These are phyloP conservation scores for Copidosoma aretas DNA, from an alignment of 2,888 invertebrate species.

Conservation along the genomic window DNA sequence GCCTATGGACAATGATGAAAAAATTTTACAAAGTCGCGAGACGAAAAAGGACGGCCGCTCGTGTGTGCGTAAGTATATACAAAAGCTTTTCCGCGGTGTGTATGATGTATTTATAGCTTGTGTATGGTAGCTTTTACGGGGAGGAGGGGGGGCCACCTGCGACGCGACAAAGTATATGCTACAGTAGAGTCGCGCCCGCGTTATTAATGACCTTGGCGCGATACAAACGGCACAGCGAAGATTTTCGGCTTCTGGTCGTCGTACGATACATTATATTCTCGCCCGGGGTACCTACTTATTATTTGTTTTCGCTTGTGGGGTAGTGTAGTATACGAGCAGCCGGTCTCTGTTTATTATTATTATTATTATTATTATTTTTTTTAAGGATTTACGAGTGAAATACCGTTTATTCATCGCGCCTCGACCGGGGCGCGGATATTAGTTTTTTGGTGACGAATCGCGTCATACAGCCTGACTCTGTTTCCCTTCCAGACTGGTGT, in stretches of 20 bases:
- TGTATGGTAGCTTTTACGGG: too few relatives aligned
- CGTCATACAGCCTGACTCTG: too few relatives aligned
- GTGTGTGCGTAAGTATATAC: too few relatives aligned
- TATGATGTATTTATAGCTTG: too few relatives aligned
- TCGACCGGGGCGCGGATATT: neutral
- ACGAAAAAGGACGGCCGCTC: too few relatives aligned
- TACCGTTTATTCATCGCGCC: conserved; percentile 1
- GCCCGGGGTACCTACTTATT: neutral
- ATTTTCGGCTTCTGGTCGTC: neutral
- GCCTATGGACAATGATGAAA: too few relatives aligned
- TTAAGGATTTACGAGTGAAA: conserved; percentile 13
- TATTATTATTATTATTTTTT: neutral
- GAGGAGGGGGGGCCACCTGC: too few relatives aligned
- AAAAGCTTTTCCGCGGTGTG: too few relatives aligned
- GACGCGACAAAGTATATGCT: too few relatives aligned
- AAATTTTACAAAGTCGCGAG: too few relatives aligned
- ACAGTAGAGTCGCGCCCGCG: neutral
- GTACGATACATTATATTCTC: neutral
- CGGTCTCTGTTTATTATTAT: neutral
- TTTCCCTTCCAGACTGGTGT: too few relatives aligned
- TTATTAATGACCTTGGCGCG: neutral
- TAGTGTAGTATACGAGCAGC: neutral
- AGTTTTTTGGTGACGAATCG: conserved; percentile 8
- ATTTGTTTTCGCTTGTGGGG: neutral
- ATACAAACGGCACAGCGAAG: neutral